Evolutionary conservation across 30 jellyfish, hydroid and myxozoan genomes (phyloP), one percentile per base, ranked within the genome.

Genomic region (Hydractinia symbiolongicarpus): DNA sequence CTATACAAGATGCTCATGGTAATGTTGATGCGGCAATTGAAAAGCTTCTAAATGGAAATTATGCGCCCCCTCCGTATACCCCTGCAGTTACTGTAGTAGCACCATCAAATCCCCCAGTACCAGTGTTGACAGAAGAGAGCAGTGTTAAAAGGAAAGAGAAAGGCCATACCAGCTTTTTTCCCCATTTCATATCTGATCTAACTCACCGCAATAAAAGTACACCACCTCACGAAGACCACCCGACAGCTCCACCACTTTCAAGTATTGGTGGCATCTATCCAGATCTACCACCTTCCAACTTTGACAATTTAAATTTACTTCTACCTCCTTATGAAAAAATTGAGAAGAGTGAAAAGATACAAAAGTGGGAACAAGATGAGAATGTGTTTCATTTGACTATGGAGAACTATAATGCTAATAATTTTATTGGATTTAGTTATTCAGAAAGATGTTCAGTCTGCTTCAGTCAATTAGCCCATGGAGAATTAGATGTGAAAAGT

Each of bases 21-120:
- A 79, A 93, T 55, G 55, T 87, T 11, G 88, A 93, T 55, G 15
- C 57, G 64, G 95, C 98, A 9, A 77, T 93, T 9, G 86, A 83
- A 54, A 81, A 87, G 64, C 89, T 93, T 6, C 17, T 79, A n/a
- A 58, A 82, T 1, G 96, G 96, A 17, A 74, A 66, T n/a, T 90
- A 86, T 61, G 88, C 93, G 4, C 98, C 96, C 16, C 98, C 98
- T 16, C 94, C 98, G 17, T 93, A 93, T 74, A 61, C 95, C 49
- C 66, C 10, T 17, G 14, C 21, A 9, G 21, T 4, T 11, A 19
- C 78, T 9, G 13, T 20, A 9, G 20, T 13, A 53, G 16, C 15
- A 40, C n/a, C 82, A 13, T 2, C 78, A 0, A 67, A 16, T 1
- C 50, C 50, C 11, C 1, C 78, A 13, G 20, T 13, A 21, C 14